Percentiles rank a stretch among this genome's conserved stretches.
Evolutionary conservation across 2,888 invertebrate species (phyloP).

Genomic region (Melieria omissa): DNA sequence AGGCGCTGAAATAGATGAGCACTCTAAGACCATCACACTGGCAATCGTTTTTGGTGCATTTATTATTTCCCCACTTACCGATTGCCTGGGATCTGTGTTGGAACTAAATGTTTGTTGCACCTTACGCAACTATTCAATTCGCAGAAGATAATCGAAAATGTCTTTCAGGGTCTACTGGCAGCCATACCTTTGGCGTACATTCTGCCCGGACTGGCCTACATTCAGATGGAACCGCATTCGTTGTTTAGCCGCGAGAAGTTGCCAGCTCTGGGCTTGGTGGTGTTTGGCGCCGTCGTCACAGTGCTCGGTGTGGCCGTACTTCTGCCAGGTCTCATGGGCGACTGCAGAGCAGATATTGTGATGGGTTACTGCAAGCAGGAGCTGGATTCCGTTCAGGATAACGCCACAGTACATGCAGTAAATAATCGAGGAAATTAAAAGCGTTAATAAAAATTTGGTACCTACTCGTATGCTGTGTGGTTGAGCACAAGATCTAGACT

Average conservation of each 20-base stretch:
- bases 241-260: conserved; percentile 75
- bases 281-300: conserved; percentile 72
- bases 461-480: not conserved
- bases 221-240: conserved; percentile 79
- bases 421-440: conserved; percentile 34
- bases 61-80: conserved; percentile 82
- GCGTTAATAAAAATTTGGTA: not conserved
- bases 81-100: conserved; percentile 84
- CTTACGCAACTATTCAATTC: not conserved
- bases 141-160: not conserved
- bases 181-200: conserved; percentile 87
- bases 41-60: conserved; percentile 77
- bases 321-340: conserved; percentile 63
- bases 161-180: conserved; percentile 78
- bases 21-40: conserved; percentile 67
- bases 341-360: conserved; percentile 66
- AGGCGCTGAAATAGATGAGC: conserved; percentile 63
- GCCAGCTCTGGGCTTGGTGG: conserved; percentile 76
- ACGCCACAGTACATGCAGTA: conserved; percentile 49
- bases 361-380: conserved; percentile 65
- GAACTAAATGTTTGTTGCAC: conserved; percentile 79
- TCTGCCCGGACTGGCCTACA: conserved; percentile 81
- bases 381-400: conserved; percentile 40
- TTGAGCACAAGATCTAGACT: not conserved
- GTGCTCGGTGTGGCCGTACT: conserved; percentile 64